Percentiles rank a stretch among this genome's conserved stretches.
phyloP scores from a whole-genome alignment of 37 sponge, comb jelly and placozoan genomes.

The Geodia barretti region DNA sequence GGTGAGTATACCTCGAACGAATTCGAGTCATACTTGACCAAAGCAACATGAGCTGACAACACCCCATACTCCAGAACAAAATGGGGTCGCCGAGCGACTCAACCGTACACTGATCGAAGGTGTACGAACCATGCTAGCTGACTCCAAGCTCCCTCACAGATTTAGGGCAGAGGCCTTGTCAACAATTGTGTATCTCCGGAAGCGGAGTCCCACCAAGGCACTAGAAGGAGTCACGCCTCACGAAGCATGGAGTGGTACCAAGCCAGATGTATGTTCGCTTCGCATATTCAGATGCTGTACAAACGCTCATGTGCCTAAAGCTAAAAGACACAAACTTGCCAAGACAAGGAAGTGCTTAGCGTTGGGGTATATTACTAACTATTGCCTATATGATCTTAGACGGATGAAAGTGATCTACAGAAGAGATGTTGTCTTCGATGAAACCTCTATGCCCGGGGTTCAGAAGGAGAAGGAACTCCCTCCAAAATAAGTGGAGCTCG shows the following conservation, averaged over 20 bases:
- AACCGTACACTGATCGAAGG: slow-evolving; percentile 36
- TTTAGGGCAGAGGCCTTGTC: slow-evolving; percentile 24
- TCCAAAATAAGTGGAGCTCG: not conserved
- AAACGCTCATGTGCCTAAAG: slow-evolving; percentile 8
- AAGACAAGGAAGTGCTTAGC: slow-evolving; percentile 25
- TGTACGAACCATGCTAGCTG: slow-evolving; percentile 41
- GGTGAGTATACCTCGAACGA: slow-evolving; percentile 18
- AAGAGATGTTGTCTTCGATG: slow-evolving; percentile 8
- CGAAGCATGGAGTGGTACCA: slow-evolving; percentile 20
- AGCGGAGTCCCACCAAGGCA: slow-evolving; percentile 31
- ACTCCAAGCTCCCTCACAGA: too few relatives aligned
- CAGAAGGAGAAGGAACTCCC: not conserved
- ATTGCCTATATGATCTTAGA: slow-evolving; percentile 37
- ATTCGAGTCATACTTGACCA: not conserved
- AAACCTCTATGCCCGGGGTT: slow-evolving; percentile 1
- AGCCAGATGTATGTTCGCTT: slow-evolving; percentile 13
- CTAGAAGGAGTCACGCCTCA: slow-evolving; percentile 20
- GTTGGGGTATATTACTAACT: too few relatives aligned
- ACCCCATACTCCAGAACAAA: slow-evolving; percentile 27
- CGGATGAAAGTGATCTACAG: slow-evolving; percentile 3
- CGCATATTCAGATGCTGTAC: slow-evolving; percentile 24
- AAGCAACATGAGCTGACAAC: slow-evolving; percentile 19
- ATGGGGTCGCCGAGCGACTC: slow-evolving; percentile 22
- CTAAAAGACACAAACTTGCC: slow-evolving; percentile 9
- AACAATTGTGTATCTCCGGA: slow-evolving; percentile 21